Evolutionary conservation across 2,797 vertebrate species (phyloP).

Genomic region (Allobates femoralis): DNA sequence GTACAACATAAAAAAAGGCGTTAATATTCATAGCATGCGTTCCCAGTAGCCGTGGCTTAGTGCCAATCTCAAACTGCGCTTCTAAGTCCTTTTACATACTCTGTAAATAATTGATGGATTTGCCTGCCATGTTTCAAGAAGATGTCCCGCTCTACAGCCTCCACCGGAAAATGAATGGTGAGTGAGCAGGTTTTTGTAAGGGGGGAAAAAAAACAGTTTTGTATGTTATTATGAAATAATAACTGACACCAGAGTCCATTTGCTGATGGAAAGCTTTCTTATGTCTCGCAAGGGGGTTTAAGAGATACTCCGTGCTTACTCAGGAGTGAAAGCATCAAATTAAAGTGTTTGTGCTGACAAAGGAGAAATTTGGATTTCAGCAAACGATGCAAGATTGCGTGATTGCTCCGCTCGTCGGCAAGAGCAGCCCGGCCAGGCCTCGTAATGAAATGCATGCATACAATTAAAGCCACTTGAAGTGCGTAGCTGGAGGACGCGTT

Average conservation of each 20-base stretch:
- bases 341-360: conserved; percentile 98
- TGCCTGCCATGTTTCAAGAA: conserved; percentile 50
- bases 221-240: conserved; percentile 66
- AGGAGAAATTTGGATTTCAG: conserved; percentile 92
- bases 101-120: conserved; percentile 58
- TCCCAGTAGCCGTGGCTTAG: conserved; percentile 13
- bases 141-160: conserved; percentile 38
- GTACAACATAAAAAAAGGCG: background rate
- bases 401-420: conserved; percentile 85
- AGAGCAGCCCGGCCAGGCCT: conserved; percentile 82
- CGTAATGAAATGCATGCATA: conserved; percentile 90
- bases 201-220: conserved; percentile 59
- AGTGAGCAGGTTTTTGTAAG: conserved; percentile 50
- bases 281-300: conserved; percentile 78
- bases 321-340: conserved; percentile 96
- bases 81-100: conserved; percentile 47
- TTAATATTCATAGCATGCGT: conserved; percentile 25
- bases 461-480: conserved; percentile 81
- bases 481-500: conserved; percentile 70
- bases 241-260: conserved; percentile 74
- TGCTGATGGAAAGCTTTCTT: conserved; percentile 80
- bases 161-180: conserved; percentile 54
- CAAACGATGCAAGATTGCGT: conserved; percentile 91
- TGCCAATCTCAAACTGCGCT: conserved; percentile 48
- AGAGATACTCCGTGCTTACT: conserved; percentile 90